These are phyloP conservation scores for Ormyrus nitidulus DNA, from an alignment of 2,888 invertebrate genomes.

Conservation along the genomic window DNA sequence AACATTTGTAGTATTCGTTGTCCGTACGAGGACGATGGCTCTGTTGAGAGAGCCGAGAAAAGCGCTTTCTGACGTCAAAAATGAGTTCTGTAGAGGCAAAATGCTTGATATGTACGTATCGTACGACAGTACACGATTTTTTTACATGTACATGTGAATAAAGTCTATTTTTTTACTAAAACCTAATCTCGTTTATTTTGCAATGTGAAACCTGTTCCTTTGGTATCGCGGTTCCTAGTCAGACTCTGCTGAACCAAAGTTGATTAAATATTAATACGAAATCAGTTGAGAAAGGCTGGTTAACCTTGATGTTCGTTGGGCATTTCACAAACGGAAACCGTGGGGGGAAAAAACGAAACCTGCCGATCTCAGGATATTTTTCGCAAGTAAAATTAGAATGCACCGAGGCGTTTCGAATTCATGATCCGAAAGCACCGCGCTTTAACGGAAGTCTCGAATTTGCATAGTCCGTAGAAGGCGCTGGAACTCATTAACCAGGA, in stretches of 20 bases:
- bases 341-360: not conserved
- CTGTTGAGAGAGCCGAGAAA: conserved; percentile 7
- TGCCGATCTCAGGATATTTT: not conserved
- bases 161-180: conserved; percentile 53
- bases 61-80: not conserved
- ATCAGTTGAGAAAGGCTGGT: not conserved
- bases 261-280: conserved; percentile 15
- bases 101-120: conserved; percentile 9
- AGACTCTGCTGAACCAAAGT: not conserved
- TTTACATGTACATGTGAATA: conserved; percentile 53
- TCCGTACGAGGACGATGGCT: conserved; percentile 2
- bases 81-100: conserved; percentile 9
- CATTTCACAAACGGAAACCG: conserved; percentile 11
- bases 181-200: conserved; percentile 27
- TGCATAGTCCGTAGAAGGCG: too few species aligned
- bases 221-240: not conserved
- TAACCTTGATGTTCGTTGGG: conserved; percentile 37
- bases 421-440: not conserved
- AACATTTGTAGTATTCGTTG: conserved; percentile 10
- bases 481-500: not conserved
- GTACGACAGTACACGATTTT: conserved; percentile 22
- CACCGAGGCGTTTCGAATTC: not conserved
- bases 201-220: not conserved
- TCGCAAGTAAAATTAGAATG: not conserved
- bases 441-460: not conserved